Evolutionary conservation across 2,888 invertebrate species (phyloP).

Genomic region (Pegoplata infirma): DNA sequence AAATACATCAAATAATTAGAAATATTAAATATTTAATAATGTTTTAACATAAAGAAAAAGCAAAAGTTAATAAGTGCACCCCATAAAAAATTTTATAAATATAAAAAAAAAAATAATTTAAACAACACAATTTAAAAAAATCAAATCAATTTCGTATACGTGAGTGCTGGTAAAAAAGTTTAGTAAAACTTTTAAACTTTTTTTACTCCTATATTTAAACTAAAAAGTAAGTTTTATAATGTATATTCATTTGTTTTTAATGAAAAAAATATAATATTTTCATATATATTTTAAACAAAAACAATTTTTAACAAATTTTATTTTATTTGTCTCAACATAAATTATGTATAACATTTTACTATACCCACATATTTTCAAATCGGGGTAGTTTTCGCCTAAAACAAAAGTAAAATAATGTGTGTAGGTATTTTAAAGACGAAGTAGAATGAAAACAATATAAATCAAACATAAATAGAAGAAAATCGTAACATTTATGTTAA

Average conservation of each 20-base stretch:
- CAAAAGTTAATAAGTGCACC: constrained; percentile 19
- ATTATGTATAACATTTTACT: constrained; percentile 69
- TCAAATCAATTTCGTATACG: background rate
- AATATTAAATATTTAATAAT: constrained; percentile 9
- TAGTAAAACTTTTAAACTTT: background rate
- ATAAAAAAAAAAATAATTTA: constrained; percentile 19
- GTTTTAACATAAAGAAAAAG: constrained; percentile 1
- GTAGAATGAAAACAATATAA: constrained; percentile 11
- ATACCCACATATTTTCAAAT: constrained; percentile 52
- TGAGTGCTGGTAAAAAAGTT: background rate
- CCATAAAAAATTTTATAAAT: background rate
- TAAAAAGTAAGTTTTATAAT: background rate
- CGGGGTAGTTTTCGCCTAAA: constrained; percentile 39
- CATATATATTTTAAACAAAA: background rate
- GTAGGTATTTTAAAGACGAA: constrained; percentile 43
- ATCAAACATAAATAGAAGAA: background rate
- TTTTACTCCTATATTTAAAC: background rate
- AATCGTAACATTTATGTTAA: constrained; percentile 7
- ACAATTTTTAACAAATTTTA: constrained; percentile 2
- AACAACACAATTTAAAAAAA: background rate
- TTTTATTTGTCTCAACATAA: constrained; percentile 58
- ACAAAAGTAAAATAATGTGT: constrained; percentile 35
- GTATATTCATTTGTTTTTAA: background rate
- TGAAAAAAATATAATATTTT: background rate
- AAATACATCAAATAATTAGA: constrained; percentile 8